Conservation (phyloP, 2,797 vertebrate species). For the Parambassis ranga region DNA sequence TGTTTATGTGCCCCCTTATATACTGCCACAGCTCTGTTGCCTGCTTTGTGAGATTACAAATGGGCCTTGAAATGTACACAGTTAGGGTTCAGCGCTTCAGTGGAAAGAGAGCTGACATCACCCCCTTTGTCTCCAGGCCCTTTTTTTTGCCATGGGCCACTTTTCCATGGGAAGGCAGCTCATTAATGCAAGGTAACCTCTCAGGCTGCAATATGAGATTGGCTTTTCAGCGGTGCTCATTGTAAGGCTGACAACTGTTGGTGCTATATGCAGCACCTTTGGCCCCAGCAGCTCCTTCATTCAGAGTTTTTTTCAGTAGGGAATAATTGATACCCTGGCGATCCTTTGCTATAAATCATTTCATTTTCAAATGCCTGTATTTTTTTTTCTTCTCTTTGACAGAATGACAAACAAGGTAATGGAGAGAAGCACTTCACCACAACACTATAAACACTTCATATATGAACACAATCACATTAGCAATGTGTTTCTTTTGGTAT, state of each 20-base stretch:
- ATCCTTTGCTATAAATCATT: constrained; percentile 63
- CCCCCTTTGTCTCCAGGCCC: constrained; percentile 67
- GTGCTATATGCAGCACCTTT: constrained; percentile 81
- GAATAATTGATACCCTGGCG: constrained; percentile 71
- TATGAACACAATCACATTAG: constrained; percentile 1
- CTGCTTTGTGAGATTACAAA: constrained; percentile 72
- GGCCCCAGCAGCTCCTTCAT: constrained; percentile 72
- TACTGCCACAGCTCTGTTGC: constrained; percentile 29
- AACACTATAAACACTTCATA: constrained; percentile 24
- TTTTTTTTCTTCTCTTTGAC: constrained; percentile 43
- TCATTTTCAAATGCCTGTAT: constrained; percentile 50
- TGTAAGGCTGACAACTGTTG: constrained; percentile 82
- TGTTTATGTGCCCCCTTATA: constrained; percentile 60
- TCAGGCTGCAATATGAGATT: constrained; percentile 82
- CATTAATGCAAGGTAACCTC: constrained; percentile 74
- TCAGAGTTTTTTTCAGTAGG: constrained; percentile 55
- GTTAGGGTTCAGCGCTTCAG: constrained; percentile 70
- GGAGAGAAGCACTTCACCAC: constrained; percentile 32
- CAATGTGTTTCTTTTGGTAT: background rate
- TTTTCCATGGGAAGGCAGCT: constrained; percentile 69
- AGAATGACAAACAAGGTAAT: constrained; percentile 64
- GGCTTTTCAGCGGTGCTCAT: constrained; percentile 74
- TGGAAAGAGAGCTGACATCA: constrained; percentile 74
- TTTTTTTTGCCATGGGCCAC: constrained; percentile 69
- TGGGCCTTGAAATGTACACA: constrained; percentile 74